Base-by-base conservation (phyloP, 2,888 invertebrate species). In the Quadroppia sp. region DNA sequence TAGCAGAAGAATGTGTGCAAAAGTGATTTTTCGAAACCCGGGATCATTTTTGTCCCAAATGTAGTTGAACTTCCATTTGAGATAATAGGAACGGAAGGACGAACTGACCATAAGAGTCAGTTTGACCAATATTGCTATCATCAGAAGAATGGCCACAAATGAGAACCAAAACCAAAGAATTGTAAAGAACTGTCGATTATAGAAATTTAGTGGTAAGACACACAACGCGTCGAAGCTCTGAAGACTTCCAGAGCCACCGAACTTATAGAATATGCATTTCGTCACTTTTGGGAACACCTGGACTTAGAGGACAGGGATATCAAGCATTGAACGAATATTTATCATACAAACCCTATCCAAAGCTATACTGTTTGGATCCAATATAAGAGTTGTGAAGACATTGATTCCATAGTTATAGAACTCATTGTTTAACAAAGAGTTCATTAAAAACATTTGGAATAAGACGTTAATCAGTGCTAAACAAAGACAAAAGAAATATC, bases 381-480 rank as follows among this genome's bases (percentile, higher is more conserved):
- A 73, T 75, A 77, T 74, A 15, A 71, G 28, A 40, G 76, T 59
- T 13, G 23, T 28, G 40, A 77, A 74, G 7, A 78, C 77, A 32
- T 77, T 76, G 71, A 74, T 30, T 15, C 78, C 78, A 71, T 77
- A 78, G 61, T 67, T 76, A 48, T 76, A 75, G 71, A 77, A 77
- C 36, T 78, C 74, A n/a, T 77, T 77, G 53, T 77, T 77, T 56
- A 77, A 75, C 72, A 77, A 77, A 23, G 72, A 74, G 53, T 81
- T 78, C 70, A 80, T 80, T 74, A 81, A 77, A 77, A 78, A 80
- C 71, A 82, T 79, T 71, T 80, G 81, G 3, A 78, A 74, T 88
- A 81, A 69, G 28, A 81, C 81, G 67, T 81, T 79, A 23, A 78
- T 78, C 64, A 80, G 77, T 71, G 80, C 80, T 28, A 80, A 73